Base-by-base conservation (phyloP, 2,113 vertebrate species). In the Chauna torquata region DNA sequence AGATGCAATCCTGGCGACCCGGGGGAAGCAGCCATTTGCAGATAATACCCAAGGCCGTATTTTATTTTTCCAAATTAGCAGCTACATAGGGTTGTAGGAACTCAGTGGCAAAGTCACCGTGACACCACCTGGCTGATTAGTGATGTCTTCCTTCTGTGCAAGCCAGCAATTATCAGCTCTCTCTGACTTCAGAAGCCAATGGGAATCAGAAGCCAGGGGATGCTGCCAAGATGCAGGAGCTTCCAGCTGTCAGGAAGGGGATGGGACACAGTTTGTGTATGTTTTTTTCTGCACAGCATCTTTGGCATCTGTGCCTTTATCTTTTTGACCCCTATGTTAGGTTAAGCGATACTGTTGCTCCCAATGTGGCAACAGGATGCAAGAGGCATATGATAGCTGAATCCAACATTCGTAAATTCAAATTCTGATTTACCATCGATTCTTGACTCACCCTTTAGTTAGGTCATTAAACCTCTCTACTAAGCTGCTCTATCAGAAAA, bases 91-190 rank as follows among this genome's bases (percentile, higher is more conserved):
- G 44, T 40, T 95, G 62, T 72, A 93, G 84, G 45, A 96, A 80
- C 57, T 85, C 49, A 36, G 90, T 81, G 86, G 70, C 87, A 91
- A 91, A 95, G 81, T 61, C 93, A 90, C 80, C 62, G 81, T 90
- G 92, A 92, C 86, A 96, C 78, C 84, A 97, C 94, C 89, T 92
- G 93, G 87, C 87, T 96, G 94, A 96, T 95, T 89, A 96, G 87
- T 45, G 61, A 95, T 87, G 78, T 82, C 62, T 91, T 96, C 87
- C 84, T 92, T 65, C 89, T 69, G 82, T 61, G 62, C 62, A 57
- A 93, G 86, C 77, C 92, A 95, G 93, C 79, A 94, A 92, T 91
- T 92, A 90, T 32, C 87, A 87, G 91, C 80, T 96, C 82, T 82
- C 70, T 59, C 87, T 77, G 94, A 94, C 90, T 96, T 89, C 3